phyloP scores from a whole-genome alignment of 2,888 invertebrate species.

The Amphiduros pacificus region DNA sequence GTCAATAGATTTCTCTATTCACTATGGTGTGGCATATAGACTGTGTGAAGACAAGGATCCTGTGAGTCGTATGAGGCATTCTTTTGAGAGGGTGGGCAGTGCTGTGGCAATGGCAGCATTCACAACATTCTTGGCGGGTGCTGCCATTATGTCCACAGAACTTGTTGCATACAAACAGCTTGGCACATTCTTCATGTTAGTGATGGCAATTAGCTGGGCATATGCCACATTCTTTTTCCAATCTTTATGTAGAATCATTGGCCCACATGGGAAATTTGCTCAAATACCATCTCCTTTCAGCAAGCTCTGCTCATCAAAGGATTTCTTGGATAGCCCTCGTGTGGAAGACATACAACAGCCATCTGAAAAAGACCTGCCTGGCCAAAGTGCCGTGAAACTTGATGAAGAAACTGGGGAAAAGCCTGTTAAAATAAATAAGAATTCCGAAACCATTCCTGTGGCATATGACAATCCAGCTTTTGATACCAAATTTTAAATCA shows the following conservation, averaged over 20 bases:
- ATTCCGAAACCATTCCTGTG: too few relatives aligned
- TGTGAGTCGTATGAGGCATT: slow-evolving; percentile 16
- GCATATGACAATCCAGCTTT: too few relatives aligned
- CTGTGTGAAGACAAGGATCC: slow-evolving; percentile 20
- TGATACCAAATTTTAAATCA: too few relatives aligned
- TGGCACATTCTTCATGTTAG: slow-evolving; percentile 80
- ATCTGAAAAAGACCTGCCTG: too few relatives aligned
- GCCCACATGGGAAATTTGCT: slow-evolving; percentile 64
- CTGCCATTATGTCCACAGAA: slow-evolving; percentile 79
- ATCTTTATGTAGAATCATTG: slow-evolving; percentile 70
- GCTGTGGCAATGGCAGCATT: slow-evolving; percentile 83
- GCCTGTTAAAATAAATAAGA: too few relatives aligned
- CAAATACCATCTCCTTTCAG: slow-evolving; percentile 19
- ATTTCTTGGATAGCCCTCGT: too few relatives aligned
- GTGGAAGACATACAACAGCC: too few relatives aligned
- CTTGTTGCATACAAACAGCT: slow-evolving; percentile 89
- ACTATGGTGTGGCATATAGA: slow-evolving; percentile 79
- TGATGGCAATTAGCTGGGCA: slow-evolving; percentile 83
- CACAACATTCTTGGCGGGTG: slow-evolving; percentile 83
- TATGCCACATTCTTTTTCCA: slow-evolving; percentile 56
- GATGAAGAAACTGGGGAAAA: too few relatives aligned
- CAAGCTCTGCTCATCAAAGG: too few relatives aligned
- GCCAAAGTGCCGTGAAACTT: too few relatives aligned
- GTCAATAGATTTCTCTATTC: slow-evolving; percentile 87
- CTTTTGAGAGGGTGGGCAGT: slow-evolving; percentile 68